A percentile compares a stretch with the other conserved stretches of the same genome.
Evolutionary conservation across 2,797 vertebrate species (phyloP).

Genomic region (Peromyscus aztecus): DNA sequence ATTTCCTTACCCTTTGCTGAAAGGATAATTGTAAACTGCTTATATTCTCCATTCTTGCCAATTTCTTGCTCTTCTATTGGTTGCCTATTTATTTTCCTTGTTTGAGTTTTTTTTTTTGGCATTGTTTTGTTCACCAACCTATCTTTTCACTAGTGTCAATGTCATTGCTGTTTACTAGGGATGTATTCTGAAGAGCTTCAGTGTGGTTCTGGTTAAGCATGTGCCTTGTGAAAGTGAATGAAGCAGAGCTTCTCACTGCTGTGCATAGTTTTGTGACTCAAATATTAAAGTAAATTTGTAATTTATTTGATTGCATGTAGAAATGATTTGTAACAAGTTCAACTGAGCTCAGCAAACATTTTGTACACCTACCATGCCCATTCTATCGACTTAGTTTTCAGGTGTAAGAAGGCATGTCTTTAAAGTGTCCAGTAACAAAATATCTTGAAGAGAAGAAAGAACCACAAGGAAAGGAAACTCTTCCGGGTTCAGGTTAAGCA

Average conservation of each 20-base stretch:
- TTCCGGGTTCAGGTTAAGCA: conserved; percentile 1
- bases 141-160: not conserved
- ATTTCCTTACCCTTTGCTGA: not conserved
- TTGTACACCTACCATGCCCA: not conserved
- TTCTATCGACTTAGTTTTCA: not conserved
- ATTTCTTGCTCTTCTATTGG: not conserved
- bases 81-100: not conserved
- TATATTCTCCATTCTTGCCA: not conserved
- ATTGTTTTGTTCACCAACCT: not conserved
- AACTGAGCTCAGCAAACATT: conserved; percentile 9
- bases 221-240: not conserved
- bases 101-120: not conserved
- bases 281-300: conserved; percentile 13
- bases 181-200: not conserved
- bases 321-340: not conserved
- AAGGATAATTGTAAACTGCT: not conserved
- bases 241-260: not conserved
- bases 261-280: not conserved
- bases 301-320: conserved; percentile 28
- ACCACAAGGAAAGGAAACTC: not conserved
- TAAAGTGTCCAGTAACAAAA: conserved; percentile 29
- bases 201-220: not conserved
- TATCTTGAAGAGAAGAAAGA: not conserved
- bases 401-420: not conserved
- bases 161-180: not conserved